Conservation (phyloP, 2,888 invertebrate species). For the Drosophila gaucha region DNA sequence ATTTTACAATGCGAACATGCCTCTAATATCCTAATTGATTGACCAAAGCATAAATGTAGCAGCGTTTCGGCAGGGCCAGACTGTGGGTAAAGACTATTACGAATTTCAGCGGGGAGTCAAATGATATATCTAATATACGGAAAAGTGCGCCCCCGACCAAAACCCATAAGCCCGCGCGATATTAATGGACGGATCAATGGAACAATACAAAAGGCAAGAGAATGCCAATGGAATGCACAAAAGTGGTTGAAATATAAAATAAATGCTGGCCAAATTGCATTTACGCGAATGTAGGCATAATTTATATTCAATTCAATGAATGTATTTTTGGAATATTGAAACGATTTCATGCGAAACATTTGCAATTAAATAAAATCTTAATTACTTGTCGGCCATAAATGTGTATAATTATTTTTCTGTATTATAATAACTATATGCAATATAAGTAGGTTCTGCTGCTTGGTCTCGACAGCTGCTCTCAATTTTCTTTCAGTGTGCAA, state of each 20-base stretch:
- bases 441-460: too few species aligned
- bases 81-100: conserved; percentile 20
- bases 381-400: too few species aligned
- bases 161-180: conserved; percentile 10
- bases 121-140: conserved; percentile 6
- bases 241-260: not conserved
- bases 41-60: conserved; percentile 50
- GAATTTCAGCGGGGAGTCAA: conserved; percentile 17
- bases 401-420: too few species aligned
- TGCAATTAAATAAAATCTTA: too few species aligned
- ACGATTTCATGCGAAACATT: too few species aligned
- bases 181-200: conserved; percentile 14
- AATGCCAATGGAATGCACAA: not conserved
- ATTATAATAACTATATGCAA: too few species aligned
- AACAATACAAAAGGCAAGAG: not conserved
- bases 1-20: conserved; percentile 38
- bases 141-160: conserved; percentile 9
- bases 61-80: conserved; percentile 8
- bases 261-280: too few species aligned
- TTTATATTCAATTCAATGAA: too few species aligned
- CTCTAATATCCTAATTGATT: conserved; percentile 72
- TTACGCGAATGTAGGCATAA: too few species aligned
- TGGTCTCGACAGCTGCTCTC: too few species aligned
- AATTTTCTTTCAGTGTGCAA: too few species aligned
- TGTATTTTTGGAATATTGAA: too few species aligned